Percentiles rank a stretch among this genome's conserved stretches.
phyloP scores from a whole-genome alignment of 2,797 vertebrate genomes.

The Lindbergichthys nudifrons region DNA sequence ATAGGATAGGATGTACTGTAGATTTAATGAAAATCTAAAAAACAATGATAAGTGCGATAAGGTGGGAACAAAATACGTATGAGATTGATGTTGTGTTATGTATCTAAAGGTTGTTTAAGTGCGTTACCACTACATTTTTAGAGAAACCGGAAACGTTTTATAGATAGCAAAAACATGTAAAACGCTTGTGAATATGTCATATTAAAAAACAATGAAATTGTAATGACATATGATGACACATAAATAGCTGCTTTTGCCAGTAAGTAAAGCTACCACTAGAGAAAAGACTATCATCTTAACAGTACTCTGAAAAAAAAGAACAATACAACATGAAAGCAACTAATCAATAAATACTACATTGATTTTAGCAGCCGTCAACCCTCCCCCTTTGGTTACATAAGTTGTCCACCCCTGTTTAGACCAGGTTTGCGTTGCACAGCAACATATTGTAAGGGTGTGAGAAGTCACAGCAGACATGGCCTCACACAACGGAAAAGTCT shows the following conservation, averaged over 20 bases:
- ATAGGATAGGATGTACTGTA: slow-evolving; percentile 10
- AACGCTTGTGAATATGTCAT: slow-evolving; percentile 59
- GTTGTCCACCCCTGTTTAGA: slow-evolving; percentile 29
- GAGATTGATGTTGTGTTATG: background rate
- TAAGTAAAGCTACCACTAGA: slow-evolving; percentile 58
- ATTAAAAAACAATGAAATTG: slow-evolving; percentile 55
- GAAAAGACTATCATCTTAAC: slow-evolving; percentile 52
- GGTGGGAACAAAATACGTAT: slow-evolving; percentile 46
- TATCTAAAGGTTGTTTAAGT: slow-evolving; percentile 18
- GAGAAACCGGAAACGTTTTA: slow-evolving; percentile 84
- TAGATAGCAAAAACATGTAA: slow-evolving; percentile 75
- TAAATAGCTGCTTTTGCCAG: slow-evolving; percentile 59
- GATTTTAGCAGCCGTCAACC: slow-evolving; percentile 56
- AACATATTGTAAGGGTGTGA: slow-evolving; percentile 7
- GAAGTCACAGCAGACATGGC: background rate
- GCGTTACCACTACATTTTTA: slow-evolving; percentile 55
- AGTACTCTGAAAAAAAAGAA: slow-evolving; percentile 56
- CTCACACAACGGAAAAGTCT: background rate
- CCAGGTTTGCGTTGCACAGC: slow-evolving; percentile 1
- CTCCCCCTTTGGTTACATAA: slow-evolving; percentile 62
- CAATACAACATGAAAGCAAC: slow-evolving; percentile 62
- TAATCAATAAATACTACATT: slow-evolving; percentile 63
- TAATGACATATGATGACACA: slow-evolving; percentile 23
- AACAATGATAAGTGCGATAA: slow-evolving; percentile 46
- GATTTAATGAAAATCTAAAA: slow-evolving; percentile 40